Percentiles rank a stretch among this genome's conserved stretches.
phyloP scores from a whole-genome alignment of 2,888 invertebrate species.

The Noctua janthina region DNA sequence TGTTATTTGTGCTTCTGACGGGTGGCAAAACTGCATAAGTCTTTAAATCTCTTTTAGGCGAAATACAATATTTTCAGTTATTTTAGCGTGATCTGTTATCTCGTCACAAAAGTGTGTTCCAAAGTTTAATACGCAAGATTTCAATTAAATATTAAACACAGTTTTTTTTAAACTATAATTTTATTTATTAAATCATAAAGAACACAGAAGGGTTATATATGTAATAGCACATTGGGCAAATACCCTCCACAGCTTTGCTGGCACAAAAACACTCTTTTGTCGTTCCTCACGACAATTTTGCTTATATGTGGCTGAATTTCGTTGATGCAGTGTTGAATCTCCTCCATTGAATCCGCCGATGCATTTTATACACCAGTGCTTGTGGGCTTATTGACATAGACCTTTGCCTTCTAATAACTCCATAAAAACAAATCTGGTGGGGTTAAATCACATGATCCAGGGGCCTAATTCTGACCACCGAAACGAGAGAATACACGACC shows the following conservation, averaged over 20 bases:
- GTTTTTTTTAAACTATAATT: too few relatives aligned
- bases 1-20: neutral
- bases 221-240: too few relatives aligned
- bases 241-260: too few relatives aligned
- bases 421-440: too few relatives aligned
- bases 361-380: neutral
- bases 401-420: neutral
- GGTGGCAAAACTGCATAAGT: neutral
- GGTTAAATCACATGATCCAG: neutral
- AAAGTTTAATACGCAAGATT: neutral
- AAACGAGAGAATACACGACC: too few relatives aligned
- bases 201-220: too few relatives aligned
- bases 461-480: neutral
- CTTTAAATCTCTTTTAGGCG: neutral
- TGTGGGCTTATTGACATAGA: neutral
- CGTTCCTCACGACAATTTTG: neutral
- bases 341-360: neutral
- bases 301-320: neutral
- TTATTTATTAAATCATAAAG: neutral
- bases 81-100: neutral
- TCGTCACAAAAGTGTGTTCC: neutral
- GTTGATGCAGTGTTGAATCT: neutral
- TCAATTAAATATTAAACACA: neutral
- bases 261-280: too few relatives aligned
- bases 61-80: neutral